Base-by-base conservation (phyloP, 2,888 invertebrate species). In the Helleia helle region DNA sequence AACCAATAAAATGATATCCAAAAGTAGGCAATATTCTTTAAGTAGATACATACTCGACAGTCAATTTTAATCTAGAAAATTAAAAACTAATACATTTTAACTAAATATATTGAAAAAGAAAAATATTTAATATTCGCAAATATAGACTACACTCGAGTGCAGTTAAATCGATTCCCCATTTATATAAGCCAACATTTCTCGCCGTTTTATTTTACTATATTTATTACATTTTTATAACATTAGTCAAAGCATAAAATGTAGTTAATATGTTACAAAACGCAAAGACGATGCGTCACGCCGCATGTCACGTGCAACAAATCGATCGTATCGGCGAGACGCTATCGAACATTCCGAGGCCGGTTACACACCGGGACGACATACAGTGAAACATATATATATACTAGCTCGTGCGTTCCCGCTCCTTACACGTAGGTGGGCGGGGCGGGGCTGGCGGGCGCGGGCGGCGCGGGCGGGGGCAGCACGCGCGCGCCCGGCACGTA, bases 401-500 rank as follows among this genome's bases (percentile, higher is more conserved):
- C n/a, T n/a, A n/a, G n/a, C 18, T 4, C 4, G 5, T 18, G 18
- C 5, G 18, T 18, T 18, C 18, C 2, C 8, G 22, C 5, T 22
- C n/a, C n/a, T n/a, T 54, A 53, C 46, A 50, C 51, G 51, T 50
- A 58, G 38, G 51, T 45, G 51, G 54, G 58, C 27, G 55, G 59
- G 42, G 50, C 48, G 39, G 51, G 49, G 49, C 49, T 51, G 54
- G 41, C 46, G 54, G 37, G 53, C 17, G 54, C 49, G 36, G 58
- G 57, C 7, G 71, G 65, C 37, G 65, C 53, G 30, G 77, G 71
- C 1, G 80, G 70, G 2, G 83, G 75, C 52, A 90, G 88, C 62
- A 88, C 90, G 62, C 91, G 87, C 63, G 90, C 92, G 55, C 91
- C 92, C 44, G 93, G 93, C 64, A 96, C 96, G 80, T 97, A 97